Evolutionary conservation across 2,113 vertebrate genomes (phyloP).

Genomic region (Antechinus stuartii): DNA sequence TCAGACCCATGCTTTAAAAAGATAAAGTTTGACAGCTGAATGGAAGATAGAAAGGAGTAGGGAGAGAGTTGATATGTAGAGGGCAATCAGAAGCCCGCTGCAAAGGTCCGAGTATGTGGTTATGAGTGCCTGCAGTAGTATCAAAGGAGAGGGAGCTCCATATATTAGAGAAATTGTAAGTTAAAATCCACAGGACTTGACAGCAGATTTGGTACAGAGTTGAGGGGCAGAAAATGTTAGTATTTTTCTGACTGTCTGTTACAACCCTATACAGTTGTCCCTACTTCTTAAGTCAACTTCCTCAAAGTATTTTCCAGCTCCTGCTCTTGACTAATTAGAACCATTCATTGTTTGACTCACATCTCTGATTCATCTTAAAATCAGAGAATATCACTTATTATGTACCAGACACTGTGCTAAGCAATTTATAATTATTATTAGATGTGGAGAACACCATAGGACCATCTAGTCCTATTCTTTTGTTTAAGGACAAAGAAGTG

Average conservation of each 20-base stretch:
- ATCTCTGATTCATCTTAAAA: slow-evolving; percentile 47
- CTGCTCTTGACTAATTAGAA: slow-evolving; percentile 6
- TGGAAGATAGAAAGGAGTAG: not conserved
- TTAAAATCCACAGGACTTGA: not conserved
- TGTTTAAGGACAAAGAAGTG: slow-evolving; percentile 41
- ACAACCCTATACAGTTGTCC: not conserved
- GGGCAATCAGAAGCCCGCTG: not conserved
- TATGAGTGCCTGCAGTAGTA: not conserved
- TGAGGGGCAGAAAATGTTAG: not conserved
- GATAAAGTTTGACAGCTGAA: not conserved
- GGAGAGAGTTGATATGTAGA: not conserved
- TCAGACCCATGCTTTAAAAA: not conserved
- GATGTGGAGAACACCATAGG: not conserved
- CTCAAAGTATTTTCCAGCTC: not conserved
- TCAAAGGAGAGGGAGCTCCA: not conserved
- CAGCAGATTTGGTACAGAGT: not conserved
- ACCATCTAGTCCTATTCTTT: slow-evolving; percentile 32
- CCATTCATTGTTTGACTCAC: slow-evolving; percentile 38
- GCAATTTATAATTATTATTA: not conserved
- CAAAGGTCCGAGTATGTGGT: not conserved
- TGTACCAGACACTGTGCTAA: not conserved
- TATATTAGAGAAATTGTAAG: not conserved
- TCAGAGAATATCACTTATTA: not conserved
- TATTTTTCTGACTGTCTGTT: not conserved
- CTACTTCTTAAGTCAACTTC: not conserved